phyloP scores from a whole-genome alignment of 2,797 vertebrate genomes.

The Spondyliosoma cantharus region DNA sequence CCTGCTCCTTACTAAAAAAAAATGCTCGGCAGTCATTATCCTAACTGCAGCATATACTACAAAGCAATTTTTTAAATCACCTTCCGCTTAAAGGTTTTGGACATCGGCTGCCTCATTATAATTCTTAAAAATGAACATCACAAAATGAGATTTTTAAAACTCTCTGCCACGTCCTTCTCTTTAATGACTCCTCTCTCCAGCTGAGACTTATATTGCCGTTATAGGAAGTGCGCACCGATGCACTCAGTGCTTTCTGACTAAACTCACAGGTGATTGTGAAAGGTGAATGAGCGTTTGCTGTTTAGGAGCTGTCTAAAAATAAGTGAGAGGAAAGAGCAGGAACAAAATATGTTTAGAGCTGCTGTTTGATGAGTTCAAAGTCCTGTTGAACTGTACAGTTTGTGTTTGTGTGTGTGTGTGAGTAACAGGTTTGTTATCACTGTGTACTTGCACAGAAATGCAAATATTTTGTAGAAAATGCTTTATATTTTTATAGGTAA shows the following conservation, averaged over 20 bases:
- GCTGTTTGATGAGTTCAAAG: slow-evolving; percentile 32
- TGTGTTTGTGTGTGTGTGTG: not conserved
- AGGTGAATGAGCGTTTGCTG: slow-evolving; percentile 50
- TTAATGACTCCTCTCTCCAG: not conserved
- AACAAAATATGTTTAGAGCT: slow-evolving; percentile 44
- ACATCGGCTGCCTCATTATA: not conserved
- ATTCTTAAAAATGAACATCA: too few species aligned
- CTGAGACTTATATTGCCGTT: slow-evolving; percentile 21
- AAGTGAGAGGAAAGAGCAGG: slow-evolving; percentile 34
- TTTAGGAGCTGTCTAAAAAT: slow-evolving; percentile 59
- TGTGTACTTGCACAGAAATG: not conserved
- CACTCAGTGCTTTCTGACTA: slow-evolving; percentile 26
- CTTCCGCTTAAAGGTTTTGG: not conserved
- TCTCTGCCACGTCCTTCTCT: too few species aligned
- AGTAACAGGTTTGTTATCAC: not conserved
- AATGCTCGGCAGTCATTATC: not conserved
- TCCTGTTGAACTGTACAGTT: not conserved
- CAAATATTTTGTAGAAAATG: not conserved
- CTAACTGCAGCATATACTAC: too few species aligned
- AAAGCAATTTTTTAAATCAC: not conserved
- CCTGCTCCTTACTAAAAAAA: not conserved
- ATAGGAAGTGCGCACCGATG: slow-evolving; percentile 29
- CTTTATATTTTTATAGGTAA: not conserved
- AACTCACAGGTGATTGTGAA: slow-evolving; percentile 59
- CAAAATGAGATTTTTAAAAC: not conserved